phyloP scores from a whole-genome alignment of 2,888 invertebrate genomes.

The Standfussiana lucernea region DNA sequence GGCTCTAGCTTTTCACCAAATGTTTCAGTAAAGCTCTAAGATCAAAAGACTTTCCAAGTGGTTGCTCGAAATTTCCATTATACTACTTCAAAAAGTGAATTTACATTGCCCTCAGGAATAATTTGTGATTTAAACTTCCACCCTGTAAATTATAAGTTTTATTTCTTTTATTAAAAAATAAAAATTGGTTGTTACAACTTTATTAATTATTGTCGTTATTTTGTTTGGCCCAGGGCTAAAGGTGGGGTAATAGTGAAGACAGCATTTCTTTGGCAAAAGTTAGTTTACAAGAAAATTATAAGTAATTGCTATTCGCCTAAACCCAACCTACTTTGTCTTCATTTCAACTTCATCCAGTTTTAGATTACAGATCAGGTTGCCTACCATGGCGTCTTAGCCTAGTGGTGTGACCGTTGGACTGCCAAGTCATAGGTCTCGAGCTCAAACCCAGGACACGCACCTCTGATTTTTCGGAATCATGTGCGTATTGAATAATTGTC shows the following conservation, averaged over 20 bases:
- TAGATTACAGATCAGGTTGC: background rate
- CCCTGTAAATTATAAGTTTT: constrained; percentile 58
- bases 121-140: constrained; percentile 75
- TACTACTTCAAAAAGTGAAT: constrained; percentile 82
- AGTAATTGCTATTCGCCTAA: background rate
- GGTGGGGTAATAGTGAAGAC: background rate
- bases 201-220: constrained; percentile 61
- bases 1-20: constrained; percentile 76
- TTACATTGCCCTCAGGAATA: constrained; percentile 78
- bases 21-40: constrained; percentile 82
- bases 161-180: constrained; percentile 59
- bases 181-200: constrained; percentile 65
- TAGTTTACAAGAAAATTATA: background rate
- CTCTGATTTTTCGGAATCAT: no score
- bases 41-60: constrained; percentile 86
- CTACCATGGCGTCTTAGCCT: no score
- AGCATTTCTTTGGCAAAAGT: background rate
- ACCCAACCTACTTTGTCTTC: background rate
- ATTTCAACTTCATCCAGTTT: background rate
- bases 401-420: no score
- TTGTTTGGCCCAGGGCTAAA: constrained; percentile 25
- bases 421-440: no score
- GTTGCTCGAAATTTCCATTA: constrained; percentile 87
- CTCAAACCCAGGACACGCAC: no score
- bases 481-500: no score